Evolutionary conservation across 2,888 invertebrate species (phyloP).

Genomic region (Smittia aterrima): DNA sequence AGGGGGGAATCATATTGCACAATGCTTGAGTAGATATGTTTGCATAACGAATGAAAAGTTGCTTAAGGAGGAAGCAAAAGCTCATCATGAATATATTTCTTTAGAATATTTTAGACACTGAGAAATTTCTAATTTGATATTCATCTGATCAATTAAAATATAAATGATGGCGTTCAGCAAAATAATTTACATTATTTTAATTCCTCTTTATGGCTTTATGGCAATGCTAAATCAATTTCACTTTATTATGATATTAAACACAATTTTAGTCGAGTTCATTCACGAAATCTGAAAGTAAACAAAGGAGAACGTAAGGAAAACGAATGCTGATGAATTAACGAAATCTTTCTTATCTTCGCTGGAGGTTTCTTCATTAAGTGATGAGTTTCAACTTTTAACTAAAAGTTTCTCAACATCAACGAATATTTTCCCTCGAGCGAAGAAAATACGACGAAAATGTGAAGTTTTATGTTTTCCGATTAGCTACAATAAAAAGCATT

Average conservation of each 20-base stretch:
- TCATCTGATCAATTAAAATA: constrained; percentile 3
- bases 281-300: constrained; percentile 22
- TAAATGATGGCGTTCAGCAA: not conserved
- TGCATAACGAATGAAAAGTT: not conserved
- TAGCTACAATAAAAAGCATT: no score
- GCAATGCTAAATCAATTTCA: constrained; percentile 7
- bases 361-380: not conserved
- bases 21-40: not conserved
- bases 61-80: not conserved
- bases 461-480: no score
- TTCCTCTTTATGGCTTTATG: not conserved
- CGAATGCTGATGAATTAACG: constrained; percentile 6
- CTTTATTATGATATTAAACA: not conserved
- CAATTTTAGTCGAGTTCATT: constrained; percentile 21
- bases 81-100: not conserved
- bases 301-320: not conserved
- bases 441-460: no score
- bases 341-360: not conserved
- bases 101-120: constrained; percentile 9
- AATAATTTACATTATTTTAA: constrained; percentile 4
- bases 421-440: no score
- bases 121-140: not conserved
- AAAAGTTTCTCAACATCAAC: no score
- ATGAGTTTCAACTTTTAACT: no score
- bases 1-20: not conserved